Percentiles rank a stretch among this genome's conserved stretches.
Conservation (phyloP, 2,113 vertebrate species). For the Salvelinus alpinus region DNA sequence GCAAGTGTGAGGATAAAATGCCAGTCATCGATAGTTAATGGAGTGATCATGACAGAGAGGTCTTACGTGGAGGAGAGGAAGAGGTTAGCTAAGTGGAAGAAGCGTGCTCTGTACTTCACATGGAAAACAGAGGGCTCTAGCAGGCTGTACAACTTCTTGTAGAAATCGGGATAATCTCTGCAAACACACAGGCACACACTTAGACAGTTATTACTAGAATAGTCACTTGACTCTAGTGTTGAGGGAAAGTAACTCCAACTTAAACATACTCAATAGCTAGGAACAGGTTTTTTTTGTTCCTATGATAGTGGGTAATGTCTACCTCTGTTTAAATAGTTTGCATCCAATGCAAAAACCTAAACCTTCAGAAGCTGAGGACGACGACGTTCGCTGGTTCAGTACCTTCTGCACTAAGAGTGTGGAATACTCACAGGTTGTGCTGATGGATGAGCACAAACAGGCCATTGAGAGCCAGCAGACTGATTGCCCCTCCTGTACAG, state of each 20-base stretch:
- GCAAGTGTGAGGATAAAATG: neutral
- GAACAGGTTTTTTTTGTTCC: no score
- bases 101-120: conserved; percentile 89
- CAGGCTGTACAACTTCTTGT: conserved; percentile 90
- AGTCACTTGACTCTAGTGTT: no score
- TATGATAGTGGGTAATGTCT: no score
- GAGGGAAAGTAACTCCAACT: no score
- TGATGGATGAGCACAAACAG: conserved; percentile 93
- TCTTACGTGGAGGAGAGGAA: conserved; percentile 92
- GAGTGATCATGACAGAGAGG: neutral
- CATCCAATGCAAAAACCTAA: no score
- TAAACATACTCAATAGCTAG: no score
- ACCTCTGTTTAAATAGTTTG: no score
- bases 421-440: conserved; percentile 91
- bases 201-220: neutral
- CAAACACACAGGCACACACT: neutral
- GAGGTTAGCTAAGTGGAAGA: conserved; percentile 88
- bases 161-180: conserved; percentile 97
- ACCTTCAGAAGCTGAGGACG: no score
- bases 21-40: neutral
- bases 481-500: no score
- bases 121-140: conserved; percentile 91
- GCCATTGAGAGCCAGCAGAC: conserved; percentile 37
- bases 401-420: no score
- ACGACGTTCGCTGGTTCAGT: no score